Evolutionary conservation across 2,113 vertebrate species (phyloP).

Genomic region (Carassius auratus): DNA sequence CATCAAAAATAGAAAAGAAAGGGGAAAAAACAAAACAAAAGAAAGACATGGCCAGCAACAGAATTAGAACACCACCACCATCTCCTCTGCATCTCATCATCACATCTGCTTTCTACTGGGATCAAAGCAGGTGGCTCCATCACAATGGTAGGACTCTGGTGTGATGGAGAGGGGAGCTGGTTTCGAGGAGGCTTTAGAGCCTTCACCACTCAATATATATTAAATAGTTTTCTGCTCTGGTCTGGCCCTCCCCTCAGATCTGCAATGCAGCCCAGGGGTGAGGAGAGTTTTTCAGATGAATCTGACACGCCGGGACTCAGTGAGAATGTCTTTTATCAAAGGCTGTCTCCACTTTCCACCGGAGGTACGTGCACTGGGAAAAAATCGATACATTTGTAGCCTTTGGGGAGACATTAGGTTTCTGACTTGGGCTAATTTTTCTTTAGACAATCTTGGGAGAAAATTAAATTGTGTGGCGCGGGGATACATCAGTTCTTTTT

Average conservation of each 20-base stretch:
- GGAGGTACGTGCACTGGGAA: background rate
- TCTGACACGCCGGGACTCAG: background rate
- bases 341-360: constrained; percentile 8
- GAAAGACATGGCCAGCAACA: constrained; percentile 23
- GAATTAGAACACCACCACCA: background rate
- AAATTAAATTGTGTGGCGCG: constrained; percentile 16
- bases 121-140: constrained; percentile 36
- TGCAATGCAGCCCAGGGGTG: constrained; percentile 7
- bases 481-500: background rate
- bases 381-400: constrained; percentile 33
- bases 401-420: constrained; percentile 36
- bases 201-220: constrained; percentile 15
- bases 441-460: constrained; percentile 9
- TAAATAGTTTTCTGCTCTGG: constrained; percentile 24
- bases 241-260: constrained; percentile 1
- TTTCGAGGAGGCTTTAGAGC: constrained; percentile 24
- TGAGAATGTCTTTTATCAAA: constrained; percentile 49
- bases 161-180: constrained; percentile 7
- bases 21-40: too few species aligned
- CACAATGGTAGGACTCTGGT: background rate
- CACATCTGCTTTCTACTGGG: constrained; percentile 23
- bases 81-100: constrained; percentile 17
- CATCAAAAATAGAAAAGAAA: too few species aligned
- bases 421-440: constrained; percentile 27
- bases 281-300: constrained; percentile 31